Conservation (phyloP, 2,113 vertebrate species). For the Holacanthus passer region DNA sequence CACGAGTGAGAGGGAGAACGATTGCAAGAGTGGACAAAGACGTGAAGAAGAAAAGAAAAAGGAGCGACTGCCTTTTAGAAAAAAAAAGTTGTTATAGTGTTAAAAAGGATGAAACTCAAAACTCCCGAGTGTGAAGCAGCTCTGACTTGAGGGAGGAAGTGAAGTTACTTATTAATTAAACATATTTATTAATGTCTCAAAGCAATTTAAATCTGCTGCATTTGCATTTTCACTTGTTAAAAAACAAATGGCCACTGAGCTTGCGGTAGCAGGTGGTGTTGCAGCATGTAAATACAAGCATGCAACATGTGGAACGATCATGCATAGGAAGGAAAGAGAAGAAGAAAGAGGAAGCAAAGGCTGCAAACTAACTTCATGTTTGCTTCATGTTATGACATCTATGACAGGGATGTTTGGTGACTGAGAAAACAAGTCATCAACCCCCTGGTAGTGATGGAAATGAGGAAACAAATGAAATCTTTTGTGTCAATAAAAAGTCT, state of each 20-base stretch:
- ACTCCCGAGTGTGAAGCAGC: conserved; percentile 3
- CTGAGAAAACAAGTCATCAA: neutral
- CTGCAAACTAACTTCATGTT: neutral
- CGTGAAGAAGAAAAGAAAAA: conserved; percentile 8
- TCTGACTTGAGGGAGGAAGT: conserved; percentile 2
- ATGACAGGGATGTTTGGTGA: neutral
- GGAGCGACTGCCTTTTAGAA: conserved; percentile 11
- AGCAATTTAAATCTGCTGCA: conserved; percentile 1
- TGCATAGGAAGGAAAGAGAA: neutral
- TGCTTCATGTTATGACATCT: neutral
- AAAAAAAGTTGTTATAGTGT: neutral
- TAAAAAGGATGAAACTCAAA: conserved; percentile 25
- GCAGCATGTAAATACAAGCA: neutral
- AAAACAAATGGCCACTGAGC: neutral
- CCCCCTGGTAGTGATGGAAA: neutral
- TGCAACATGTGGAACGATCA: conserved; percentile 14
- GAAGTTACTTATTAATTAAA: conserved; percentile 24
- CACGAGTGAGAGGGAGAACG: conserved; percentile 14
- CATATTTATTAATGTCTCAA: conserved; percentile 10
- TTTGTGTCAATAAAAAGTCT: neutral
- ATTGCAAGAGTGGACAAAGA: conserved; percentile 33
- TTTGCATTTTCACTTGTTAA: conserved; percentile 4
- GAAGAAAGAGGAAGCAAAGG: neutral
- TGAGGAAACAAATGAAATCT: neutral
- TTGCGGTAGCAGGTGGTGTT: neutral